Conservation (phyloP, 2,888 invertebrate genomes). For the Meghimatium bilineatum region DNA sequence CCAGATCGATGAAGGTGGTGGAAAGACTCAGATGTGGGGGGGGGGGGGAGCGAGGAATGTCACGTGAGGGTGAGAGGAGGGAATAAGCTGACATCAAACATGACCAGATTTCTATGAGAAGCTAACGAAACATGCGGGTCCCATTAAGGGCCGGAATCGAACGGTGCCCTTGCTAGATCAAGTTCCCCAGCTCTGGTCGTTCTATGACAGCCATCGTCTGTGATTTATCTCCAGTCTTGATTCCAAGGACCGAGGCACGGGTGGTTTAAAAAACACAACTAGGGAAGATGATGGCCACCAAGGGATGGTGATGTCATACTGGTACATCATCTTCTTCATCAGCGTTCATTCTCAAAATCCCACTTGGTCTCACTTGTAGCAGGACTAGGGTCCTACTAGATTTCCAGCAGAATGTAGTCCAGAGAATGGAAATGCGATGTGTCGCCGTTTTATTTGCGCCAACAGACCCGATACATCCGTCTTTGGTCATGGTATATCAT, state of each 20-base stretch:
- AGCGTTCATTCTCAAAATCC: too few species aligned
- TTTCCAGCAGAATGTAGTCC: too few species aligned
- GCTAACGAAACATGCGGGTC: slow-evolving; percentile 37
- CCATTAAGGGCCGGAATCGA: slow-evolving; percentile 40
- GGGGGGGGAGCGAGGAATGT: neutral
- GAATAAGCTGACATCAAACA: slow-evolving; percentile 1
- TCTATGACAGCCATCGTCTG: slow-evolving; percentile 7
- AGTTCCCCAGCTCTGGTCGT: slow-evolving; percentile 25
- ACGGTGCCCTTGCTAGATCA: slow-evolving; percentile 24
- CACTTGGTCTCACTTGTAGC: too few species aligned
- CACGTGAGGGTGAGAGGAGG: neutral
- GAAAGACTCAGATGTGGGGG: neutral
- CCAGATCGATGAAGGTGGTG: neutral
- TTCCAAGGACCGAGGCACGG: neutral
- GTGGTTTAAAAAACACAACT: neutral
- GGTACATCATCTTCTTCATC: too few species aligned
- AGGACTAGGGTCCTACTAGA: too few species aligned
- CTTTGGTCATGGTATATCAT: too few species aligned
- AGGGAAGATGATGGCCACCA: too few species aligned
- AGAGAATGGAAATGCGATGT: too few species aligned
- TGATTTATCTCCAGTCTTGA: slow-evolving; percentile 20
- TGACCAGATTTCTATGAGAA: slow-evolving; percentile 14
- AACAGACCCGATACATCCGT: too few species aligned
- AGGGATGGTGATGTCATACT: too few species aligned
- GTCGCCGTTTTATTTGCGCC: too few species aligned